Evolutionary conservation across 1,140 invertebrate species (phyloP).

Genomic region (Trypoxylus dichotomus): DNA sequence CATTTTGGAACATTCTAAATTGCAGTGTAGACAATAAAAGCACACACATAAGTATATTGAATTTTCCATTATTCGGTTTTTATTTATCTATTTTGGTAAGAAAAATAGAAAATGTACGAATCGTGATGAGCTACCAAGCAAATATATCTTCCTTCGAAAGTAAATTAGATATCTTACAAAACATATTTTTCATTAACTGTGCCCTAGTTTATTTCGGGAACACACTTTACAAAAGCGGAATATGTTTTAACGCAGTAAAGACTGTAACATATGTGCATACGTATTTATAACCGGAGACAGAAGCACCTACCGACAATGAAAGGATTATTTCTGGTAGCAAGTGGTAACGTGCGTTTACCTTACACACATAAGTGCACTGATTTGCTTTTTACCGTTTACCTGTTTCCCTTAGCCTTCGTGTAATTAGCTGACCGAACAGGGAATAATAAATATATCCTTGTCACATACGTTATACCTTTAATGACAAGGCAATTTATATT

Average conservation of each 20-base stretch:
- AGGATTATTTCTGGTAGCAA: not conserved
- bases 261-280: not conserved
- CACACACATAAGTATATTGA: no score
- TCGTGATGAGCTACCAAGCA: no score
- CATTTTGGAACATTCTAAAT: no score
- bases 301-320: not conserved
- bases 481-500: constrained; percentile 23
- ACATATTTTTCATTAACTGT: not conserved
- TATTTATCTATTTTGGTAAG: no score
- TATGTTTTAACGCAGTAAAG: not conserved
- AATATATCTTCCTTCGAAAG: not conserved
- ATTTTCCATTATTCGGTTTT: no score
- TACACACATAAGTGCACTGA: constrained; percentile 10
- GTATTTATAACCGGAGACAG: not conserved
- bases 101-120: no score
- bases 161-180: not conserved
- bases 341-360: constrained; percentile 11
- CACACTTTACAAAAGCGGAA: not conserved
- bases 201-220: not conserved
- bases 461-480: constrained; percentile 19
- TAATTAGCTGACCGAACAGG: constrained; percentile 18
- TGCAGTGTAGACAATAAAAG: no score
- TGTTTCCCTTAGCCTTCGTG: constrained; percentile 22
- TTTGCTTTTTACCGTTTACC: constrained; percentile 14
- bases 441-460: constrained; percentile 23